Conservation (phyloP, 1,140 invertebrate genomes). For the Pemphigus obesinymphae region DNA sequence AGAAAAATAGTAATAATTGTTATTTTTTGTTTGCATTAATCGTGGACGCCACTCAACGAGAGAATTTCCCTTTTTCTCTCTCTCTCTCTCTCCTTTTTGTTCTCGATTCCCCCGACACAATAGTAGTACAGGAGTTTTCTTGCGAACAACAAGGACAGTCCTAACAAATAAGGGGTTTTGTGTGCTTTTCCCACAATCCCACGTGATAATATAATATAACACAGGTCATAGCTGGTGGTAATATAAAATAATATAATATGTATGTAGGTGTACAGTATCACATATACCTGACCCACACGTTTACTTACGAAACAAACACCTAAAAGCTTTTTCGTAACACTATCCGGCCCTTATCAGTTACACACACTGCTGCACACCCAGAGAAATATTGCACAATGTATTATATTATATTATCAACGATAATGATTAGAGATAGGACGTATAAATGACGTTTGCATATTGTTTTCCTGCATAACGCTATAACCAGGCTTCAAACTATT, state of each 20-base stretch:
- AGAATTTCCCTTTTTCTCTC: too few species aligned
- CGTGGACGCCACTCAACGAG: background rate
- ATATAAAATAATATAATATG: background rate
- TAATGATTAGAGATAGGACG: too few species aligned
- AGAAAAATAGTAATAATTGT: background rate
- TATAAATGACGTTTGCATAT: too few species aligned
- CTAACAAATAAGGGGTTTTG: background rate
- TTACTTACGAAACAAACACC: background rate
- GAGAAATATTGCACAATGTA: too few species aligned
- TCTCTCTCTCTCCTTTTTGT: background rate
- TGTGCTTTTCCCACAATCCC: background rate
- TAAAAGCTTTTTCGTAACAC: constrained; percentile 19
- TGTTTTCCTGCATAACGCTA: too few species aligned
- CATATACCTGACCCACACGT: background rate
- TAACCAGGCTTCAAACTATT: too few species aligned
- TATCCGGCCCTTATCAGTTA: too few species aligned
- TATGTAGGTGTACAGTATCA: background rate
- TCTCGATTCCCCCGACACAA: too few species aligned
- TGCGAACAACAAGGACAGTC: background rate
- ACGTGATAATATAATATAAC: background rate
- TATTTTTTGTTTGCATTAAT: background rate
- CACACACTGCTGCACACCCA: too few species aligned
- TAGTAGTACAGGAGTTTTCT: too few species aligned
- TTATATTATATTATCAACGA: too few species aligned
- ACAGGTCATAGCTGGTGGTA: background rate